Percentiles rank a stretch among this genome's conserved stretches.
These are phyloP conservation scores for Brenthis daphne DNA, from an alignment of 2,888 invertebrate genomes.

Conservation along the genomic window DNA sequence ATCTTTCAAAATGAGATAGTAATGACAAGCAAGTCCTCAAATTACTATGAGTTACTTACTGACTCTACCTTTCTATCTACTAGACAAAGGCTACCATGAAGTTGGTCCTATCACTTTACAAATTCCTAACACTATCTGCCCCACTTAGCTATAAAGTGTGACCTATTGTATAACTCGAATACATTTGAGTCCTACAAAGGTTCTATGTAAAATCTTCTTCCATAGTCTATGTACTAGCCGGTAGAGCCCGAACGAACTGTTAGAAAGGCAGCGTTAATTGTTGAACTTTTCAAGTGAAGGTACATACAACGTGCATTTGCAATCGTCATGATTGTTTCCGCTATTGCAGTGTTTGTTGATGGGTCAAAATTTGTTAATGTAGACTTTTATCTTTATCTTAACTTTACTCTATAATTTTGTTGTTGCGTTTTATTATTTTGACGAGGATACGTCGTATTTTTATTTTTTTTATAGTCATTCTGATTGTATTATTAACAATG, in stretches of 20 bases:
- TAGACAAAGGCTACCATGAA: no score
- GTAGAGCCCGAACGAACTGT: constrained; percentile 19
- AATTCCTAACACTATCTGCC: background rate
- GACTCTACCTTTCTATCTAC: no score
- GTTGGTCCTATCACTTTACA: background rate
- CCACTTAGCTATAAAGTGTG: constrained; percentile 4
- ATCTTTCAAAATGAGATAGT: no score
- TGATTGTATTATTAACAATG: no score
- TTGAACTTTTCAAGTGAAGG: constrained; percentile 30
- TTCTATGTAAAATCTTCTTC: constrained; percentile 6
- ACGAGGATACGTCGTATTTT: no score
- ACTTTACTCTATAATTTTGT: no score
- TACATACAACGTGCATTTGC: constrained; percentile 8
- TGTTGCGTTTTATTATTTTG: no score
- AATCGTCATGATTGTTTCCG: constrained; percentile 21
- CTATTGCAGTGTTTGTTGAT: constrained; percentile 1
- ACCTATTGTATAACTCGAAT: constrained; percentile 16
- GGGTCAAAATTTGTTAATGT: background rate
- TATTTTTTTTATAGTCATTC: no score
- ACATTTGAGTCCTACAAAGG: constrained; percentile 9
- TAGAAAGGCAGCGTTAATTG: constrained; percentile 36
- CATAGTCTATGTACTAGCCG: background rate
- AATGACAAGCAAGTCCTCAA: no score
- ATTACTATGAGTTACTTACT: no score
- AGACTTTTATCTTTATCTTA: no score